These are phyloP conservation scores for Amphiura filiformis DNA, from an alignment of 35 echinoderm and acorn worm genomes.

Conservation along the genomic window DNA sequence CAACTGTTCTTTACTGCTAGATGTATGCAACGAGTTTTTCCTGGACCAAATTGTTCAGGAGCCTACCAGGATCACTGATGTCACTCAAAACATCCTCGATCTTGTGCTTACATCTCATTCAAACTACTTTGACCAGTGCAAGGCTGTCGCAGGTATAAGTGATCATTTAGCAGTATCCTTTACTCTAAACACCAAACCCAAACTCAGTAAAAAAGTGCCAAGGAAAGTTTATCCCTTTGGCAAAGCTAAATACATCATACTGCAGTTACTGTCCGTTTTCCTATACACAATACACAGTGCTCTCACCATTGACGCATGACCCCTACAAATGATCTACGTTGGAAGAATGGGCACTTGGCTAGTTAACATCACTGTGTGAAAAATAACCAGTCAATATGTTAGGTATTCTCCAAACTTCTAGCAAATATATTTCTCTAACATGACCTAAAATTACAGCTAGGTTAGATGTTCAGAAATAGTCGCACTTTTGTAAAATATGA, in stretches of 20 bases:
- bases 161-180: conserved; percentile 37
- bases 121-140: conserved; percentile 23
- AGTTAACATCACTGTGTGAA: no score
- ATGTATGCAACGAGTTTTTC: conserved; percentile 44
- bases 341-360: no score
- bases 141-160: conserved; percentile 29
- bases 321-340: no score
- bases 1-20: conserved; percentile 31
- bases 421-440: no score
- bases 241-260: conserved; percentile 22
- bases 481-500: no score
- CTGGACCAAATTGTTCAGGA: conserved; percentile 19
- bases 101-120: conserved; percentile 18
- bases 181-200: conserved; percentile 4
- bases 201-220: not conserved
- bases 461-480: no score
- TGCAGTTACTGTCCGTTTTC: no score
- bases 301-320: no score
- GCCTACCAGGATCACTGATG: conserved; percentile 12
- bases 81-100: conserved; percentile 37
- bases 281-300: no score
- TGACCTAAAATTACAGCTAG: no score
- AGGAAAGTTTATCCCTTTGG: conserved; percentile 20
- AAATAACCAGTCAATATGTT: no score
- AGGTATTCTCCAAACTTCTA: no score